A percentile compares a stretch with the other conserved stretches of the same genome.
Conservation (phyloP, 1,140 invertebrate species). For the Drosophila sproati region DNA sequence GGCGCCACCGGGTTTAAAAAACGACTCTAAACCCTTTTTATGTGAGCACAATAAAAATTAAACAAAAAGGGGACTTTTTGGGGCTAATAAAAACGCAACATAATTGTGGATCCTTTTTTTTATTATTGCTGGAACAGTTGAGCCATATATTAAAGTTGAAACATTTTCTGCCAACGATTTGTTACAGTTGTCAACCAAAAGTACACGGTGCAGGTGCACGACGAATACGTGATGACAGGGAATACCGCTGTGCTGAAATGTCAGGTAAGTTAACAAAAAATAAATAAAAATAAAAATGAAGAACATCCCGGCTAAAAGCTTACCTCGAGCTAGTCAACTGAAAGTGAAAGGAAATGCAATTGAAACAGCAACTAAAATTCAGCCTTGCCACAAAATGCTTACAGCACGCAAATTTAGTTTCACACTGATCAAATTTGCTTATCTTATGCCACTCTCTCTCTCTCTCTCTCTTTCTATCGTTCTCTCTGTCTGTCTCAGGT, state of each 20-base stretch:
- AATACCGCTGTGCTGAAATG: constrained; percentile 95
- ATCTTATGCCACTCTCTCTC: constrained; percentile 25
- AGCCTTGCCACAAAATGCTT: constrained; percentile 53
- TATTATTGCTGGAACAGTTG: neutral
- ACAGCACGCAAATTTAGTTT: constrained; percentile 65
- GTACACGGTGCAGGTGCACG: constrained; percentile 94
- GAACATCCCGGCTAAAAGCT: neutral
- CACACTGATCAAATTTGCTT: constrained; percentile 69
- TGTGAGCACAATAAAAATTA: constrained; percentile 56
- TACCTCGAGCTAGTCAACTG: neutral
- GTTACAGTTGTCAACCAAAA: constrained; percentile 92
- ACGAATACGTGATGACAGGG: constrained; percentile 94
- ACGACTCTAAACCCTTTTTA: constrained; percentile 41
- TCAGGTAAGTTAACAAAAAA: constrained; percentile 84
- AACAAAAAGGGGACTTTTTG: constrained; percentile 30
- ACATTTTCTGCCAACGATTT: constrained; percentile 16
- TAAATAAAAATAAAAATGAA: too few species aligned
- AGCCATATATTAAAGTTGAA: neutral
- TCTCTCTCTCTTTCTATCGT: neutral
- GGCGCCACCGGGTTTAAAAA: neutral
- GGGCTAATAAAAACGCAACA: constrained; percentile 63
- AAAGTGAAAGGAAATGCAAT: constrained; percentile 3
- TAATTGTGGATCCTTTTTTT: constrained; percentile 50
- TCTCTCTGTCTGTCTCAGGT: constrained; percentile 85
- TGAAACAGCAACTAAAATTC: neutral